Base-by-base conservation (phyloP, 2,888 invertebrate genomes). In the Synanthedon formicaeformis region DNA sequence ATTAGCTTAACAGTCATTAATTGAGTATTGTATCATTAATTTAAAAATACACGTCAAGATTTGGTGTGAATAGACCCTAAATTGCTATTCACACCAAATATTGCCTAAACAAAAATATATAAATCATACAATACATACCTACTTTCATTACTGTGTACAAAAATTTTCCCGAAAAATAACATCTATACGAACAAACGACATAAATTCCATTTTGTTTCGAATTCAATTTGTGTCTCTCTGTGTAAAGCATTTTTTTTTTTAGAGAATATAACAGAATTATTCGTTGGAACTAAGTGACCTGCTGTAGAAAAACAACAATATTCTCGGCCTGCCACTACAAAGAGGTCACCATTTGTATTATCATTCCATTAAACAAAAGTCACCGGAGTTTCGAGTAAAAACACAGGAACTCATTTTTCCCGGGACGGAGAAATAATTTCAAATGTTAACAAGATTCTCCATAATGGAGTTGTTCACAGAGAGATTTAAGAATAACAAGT, bases 351-450 rank as follows among this genome's bases (percentile, higher is more conserved):
- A 81, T 81, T 83, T 73, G 79, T 86, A 85, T 87, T 87, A 86
- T 87, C 82, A 86, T 87, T 87, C 84, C 86, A 87, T 87, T 87
- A 85, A 84, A 85, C 82, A 86, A 85, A 85, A 85, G 86, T 87
- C 85, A 85, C 85, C 78, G 76, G 79, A 76, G 81, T 84, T 86
- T 81, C 82, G 74, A 85, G 83, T 82, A 81, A 85, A 85, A 86
- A 84, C 83, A 81, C 81, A 81, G 80, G 34, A 84, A 81, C 81
- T 83, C 84, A 84, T 86, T 84, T 85, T 84, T 82, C 79, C 69
- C 71, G 75, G 78, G 78, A 74, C 76, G 74, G 76, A 81, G 81
- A 81, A 84, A 85, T 84, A 78, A 85, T 86, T 86, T 86, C 81
- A 79, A 85, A 87, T 80, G 84, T 84, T 85, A 87, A 85, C 84